Evolutionary conservation across 2,888 invertebrate genomes (phyloP).

Genomic region (Erebia epiphron): DNA sequence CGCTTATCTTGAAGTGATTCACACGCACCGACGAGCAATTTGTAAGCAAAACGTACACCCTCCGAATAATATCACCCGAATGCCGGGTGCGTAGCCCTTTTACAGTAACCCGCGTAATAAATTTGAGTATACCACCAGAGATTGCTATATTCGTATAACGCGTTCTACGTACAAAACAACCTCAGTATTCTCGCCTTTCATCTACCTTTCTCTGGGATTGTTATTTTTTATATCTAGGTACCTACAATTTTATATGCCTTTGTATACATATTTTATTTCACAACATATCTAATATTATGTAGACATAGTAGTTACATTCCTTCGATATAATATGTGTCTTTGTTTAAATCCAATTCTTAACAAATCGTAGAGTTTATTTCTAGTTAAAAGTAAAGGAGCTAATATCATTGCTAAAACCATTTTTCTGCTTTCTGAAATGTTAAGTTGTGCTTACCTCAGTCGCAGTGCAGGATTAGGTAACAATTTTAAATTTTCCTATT

Average conservation of each 20-base stretch:
- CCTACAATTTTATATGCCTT: constrained; percentile 9
- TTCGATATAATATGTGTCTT: neutral
- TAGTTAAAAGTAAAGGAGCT: neutral
- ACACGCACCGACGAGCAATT: constrained; percentile 74
- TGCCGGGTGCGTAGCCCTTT: constrained; percentile 56
- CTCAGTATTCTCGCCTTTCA: constrained; percentile 37
- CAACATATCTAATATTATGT: constrained; percentile 1
- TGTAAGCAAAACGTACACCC: constrained; percentile 78
- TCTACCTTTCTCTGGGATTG: constrained; percentile 24
- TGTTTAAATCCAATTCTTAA: neutral
- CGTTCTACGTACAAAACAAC: constrained; percentile 34
- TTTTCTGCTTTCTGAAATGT: too few relatives aligned
- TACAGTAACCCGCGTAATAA: constrained; percentile 63
- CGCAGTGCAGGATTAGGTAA: too few relatives aligned
- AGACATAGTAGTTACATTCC: neutral
- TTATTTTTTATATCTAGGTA: constrained; percentile 32
- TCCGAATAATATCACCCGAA: constrained; percentile 67
- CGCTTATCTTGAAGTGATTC: constrained; percentile 46
- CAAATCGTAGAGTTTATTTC: neutral
- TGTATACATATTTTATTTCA: constrained; percentile 3
- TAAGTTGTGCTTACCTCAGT: too few relatives aligned
- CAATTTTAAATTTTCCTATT: too few relatives aligned
- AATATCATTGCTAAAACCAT: neutral
- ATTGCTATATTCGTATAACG: constrained; percentile 56
- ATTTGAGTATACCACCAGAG: constrained; percentile 66